Conservation (phyloP, 2,113 vertebrate species). For the Charina bottae region DNA sequence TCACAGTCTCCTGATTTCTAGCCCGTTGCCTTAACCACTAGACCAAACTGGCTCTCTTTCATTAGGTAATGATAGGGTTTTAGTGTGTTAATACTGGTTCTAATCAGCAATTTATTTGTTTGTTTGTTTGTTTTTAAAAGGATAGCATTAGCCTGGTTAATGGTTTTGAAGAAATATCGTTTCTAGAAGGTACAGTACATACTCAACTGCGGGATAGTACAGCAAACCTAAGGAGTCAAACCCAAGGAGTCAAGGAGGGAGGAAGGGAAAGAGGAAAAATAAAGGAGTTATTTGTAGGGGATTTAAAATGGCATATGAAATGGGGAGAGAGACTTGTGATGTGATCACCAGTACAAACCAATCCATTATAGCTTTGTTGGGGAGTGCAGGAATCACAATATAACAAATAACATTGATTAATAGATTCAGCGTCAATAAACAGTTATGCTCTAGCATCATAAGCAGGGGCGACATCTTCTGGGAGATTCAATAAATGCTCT, state of each 20-base stretch:
- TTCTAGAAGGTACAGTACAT: neutral
- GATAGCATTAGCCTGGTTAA: neutral
- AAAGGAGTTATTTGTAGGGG: neutral
- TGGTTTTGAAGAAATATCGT: neutral
- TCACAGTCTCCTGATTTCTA: too few species aligned
- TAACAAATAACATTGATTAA: neutral
- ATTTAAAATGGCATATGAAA: neutral
- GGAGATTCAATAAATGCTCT: neutral
- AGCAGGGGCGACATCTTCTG: conserved; percentile 13
- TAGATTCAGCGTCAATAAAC: neutral
- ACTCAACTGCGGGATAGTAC: neutral
- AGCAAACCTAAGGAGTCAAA: neutral
- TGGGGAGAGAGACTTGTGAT: neutral
- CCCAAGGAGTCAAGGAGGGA: neutral
- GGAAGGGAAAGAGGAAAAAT: neutral
- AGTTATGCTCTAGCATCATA: neutral
- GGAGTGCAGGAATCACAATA: neutral
- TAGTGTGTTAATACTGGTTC: neutral
- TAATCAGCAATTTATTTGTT: neutral
- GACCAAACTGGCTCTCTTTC: too few species aligned
- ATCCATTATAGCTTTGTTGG: neutral
- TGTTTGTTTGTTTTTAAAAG: neutral
- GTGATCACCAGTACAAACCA: neutral
- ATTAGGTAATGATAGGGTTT: neutral
- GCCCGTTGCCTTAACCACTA: too few species aligned